A percentile compares a stretch with the other conserved stretches of the same genome.
These are phyloP conservation scores for Pteropus rufus DNA, from an alignment of 2,797 vertebrate genomes.

Conservation along the genomic window DNA sequence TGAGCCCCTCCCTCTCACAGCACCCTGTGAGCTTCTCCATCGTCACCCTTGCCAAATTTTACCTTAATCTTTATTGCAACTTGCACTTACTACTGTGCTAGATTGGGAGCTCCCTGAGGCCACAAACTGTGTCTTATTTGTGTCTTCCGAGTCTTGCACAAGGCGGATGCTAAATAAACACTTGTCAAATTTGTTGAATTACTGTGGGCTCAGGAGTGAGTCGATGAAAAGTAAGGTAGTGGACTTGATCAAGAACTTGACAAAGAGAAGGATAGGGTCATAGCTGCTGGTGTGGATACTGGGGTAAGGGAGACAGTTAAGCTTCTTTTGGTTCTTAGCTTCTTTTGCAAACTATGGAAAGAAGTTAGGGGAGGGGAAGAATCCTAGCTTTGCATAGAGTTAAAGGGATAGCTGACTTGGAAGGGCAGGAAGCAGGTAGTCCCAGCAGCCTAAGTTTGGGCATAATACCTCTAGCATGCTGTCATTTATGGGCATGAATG, in stretches of 20 bases:
- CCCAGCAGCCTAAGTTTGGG: not conserved
- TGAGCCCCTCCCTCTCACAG: not conserved
- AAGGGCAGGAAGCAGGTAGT: not conserved
- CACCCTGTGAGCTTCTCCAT: not conserved
- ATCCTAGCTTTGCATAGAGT: not conserved
- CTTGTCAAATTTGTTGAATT: not conserved
- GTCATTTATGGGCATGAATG: not conserved
- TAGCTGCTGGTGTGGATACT: not conserved
- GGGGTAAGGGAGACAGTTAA: not conserved
- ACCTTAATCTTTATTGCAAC: not conserved
- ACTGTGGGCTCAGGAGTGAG: not conserved
- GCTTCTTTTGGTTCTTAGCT: not conserved
- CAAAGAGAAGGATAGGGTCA: not conserved
- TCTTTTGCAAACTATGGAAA: not conserved
- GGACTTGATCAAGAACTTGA: not conserved
- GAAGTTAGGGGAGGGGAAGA: not conserved
- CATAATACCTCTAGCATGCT: not conserved
- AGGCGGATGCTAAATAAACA: not conserved
- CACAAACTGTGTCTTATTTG: not conserved
- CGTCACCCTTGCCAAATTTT: not conserved
- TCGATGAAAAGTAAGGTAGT: not conserved
- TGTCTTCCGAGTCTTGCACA: not conserved
- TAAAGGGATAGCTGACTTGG: not conserved
- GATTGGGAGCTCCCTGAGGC: not conserved
- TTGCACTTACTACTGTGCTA: not conserved